Evolutionary conservation across 1,140 invertebrate genomes (phyloP), one percentile per base, ranked within the genome.

Genomic region (Leptonema lineaticorne): DNA sequence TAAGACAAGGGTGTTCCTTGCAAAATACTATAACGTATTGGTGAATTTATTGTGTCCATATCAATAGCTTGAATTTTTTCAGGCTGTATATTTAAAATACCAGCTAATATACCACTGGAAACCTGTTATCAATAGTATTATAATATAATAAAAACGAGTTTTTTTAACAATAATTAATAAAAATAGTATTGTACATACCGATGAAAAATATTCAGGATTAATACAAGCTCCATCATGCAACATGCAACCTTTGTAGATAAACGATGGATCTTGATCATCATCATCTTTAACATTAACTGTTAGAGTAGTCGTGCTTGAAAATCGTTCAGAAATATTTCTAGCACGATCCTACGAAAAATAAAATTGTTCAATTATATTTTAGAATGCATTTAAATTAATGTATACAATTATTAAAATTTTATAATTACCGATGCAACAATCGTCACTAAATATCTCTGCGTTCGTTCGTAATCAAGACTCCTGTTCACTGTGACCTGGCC

Each of bases 61-160:
- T 95, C 92, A 0, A 93, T 86, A 0, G 92, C 93, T 79, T 93
- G 90, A 60, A 96, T 94, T 74, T 92, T 90, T 75, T 95, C 93
- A 0, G 94, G 93, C n/a, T 86, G 83, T 22, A 95, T 89, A 63
- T 89, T 88, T 0, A 96, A 81, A 30, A 93, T 88, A 0, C 93
- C 92, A 22, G 92, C 88, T 71, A 93, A 77, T 2, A 91, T 87
- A 4, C 92, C 91, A 67, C 91, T 91, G 6, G 90, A 91, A 24
- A 94, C 91, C 90, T 87, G 66, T 27, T 64, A 24, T 22, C 46
- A 50, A 64, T 64, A 1, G 28, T 29, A 11, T 60, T 6, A 26
- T 26, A 14, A 50, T 18, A 50, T 63, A 7, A n/a, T n/a, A n/a
- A n/a, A n/a, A n/a, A n/a, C n/a, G n/a, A n/a, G n/a, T n/a, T n/a